Conservation (phyloP, 2,113 vertebrate genomes). For the Pluvialis apricaria region DNA sequence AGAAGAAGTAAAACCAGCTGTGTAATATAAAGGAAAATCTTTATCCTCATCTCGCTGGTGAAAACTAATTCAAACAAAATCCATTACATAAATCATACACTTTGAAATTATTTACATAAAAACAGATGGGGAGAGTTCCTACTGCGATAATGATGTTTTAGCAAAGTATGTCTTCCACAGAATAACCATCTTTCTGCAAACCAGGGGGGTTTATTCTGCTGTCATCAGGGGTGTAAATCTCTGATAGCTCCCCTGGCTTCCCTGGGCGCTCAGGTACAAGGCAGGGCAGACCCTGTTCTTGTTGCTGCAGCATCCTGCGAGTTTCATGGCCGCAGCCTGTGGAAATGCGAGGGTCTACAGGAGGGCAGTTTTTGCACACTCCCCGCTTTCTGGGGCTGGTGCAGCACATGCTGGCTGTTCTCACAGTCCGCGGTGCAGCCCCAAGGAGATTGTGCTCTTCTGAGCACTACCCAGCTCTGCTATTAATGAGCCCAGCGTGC, state of each 20-base stretch:
- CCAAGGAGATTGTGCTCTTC: background rate
- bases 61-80: conserved; percentile 67
- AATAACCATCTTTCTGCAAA: background rate
- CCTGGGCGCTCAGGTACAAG: background rate
- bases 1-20: conserved; percentile 67
- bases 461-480: background rate
- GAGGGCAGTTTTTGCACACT: background rate
- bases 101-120: conserved; percentile 62
- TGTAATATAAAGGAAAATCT: conserved; percentile 51
- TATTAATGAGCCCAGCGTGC: background rate
- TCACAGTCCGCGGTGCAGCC: background rate
- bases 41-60: conserved; percentile 35
- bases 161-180: background rate
- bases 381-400: background rate
- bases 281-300: background rate
- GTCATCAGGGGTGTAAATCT: background rate
- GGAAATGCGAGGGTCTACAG: background rate
- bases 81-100: conserved; percentile 47
- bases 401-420: background rate
- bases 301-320: fast-evolving
- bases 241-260: background rate
- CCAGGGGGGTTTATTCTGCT: background rate
- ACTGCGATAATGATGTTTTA: background rate
- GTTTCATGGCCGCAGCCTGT: background rate
- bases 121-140: conserved; percentile 49